These are phyloP conservation scores for Oriolus oriolus DNA, from an alignment of 2,113 vertebrate species.

Conservation along the genomic window DNA sequence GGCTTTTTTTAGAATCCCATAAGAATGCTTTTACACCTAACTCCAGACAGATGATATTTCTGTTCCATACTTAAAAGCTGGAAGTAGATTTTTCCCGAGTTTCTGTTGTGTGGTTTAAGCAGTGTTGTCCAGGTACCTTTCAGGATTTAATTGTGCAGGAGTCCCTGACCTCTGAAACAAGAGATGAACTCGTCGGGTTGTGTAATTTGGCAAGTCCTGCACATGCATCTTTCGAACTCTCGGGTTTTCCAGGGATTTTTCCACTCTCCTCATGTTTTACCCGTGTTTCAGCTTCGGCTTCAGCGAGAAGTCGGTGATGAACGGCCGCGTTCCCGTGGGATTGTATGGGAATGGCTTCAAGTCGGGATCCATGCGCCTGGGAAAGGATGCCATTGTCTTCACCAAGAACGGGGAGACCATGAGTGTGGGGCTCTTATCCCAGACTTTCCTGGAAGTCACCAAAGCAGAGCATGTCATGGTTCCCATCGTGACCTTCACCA, in stretches of 20 bases:
- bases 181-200: fast-evolving
- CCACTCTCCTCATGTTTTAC: background rate
- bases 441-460: conserved; percentile 84
- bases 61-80: background rate
- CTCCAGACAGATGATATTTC: background rate
- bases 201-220: background rate
- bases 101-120: background rate
- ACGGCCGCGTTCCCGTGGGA: conserved; percentile 84
- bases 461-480: conserved; percentile 84
- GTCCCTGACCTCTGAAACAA: background rate
- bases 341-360: conserved; percentile 98
- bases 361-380: conserved; percentile 95
- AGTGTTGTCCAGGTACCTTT: fast-evolving
- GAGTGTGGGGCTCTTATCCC: conserved; percentile 92
- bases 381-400: conserved; percentile 90
- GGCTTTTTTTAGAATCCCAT: background rate
- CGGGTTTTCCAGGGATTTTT: background rate
- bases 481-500: conserved; percentile 79
- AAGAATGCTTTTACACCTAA: background rate
- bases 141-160: background rate
- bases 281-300: conserved; percentile 85
- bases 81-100: background rate
- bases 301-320: conserved; percentile 87
- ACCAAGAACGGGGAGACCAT: conserved; percentile 81
- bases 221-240: background rate